A percentile compares a stretch with the other conserved stretches of the same genome.
phyloP scores from a whole-genome alignment of 1,140 invertebrate species.

The Asbolus verrucosus region DNA sequence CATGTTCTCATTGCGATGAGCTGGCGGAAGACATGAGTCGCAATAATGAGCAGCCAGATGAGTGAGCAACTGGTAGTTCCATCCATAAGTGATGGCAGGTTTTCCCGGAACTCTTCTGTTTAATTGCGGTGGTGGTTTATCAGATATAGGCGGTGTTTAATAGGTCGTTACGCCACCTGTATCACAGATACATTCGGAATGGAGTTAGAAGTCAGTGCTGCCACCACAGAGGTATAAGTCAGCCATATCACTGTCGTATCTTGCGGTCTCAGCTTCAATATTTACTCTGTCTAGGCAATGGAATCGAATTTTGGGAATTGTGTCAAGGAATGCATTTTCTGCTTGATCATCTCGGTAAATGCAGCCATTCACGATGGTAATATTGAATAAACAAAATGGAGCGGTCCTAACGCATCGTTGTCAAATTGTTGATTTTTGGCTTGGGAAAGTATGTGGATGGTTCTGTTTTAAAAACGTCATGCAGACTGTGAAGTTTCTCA shows the following conservation, averaged over 20 bases:
- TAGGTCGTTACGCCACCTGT: conserved; percentile 56
- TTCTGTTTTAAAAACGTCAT: conserved; percentile 13
- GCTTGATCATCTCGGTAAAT: conserved; percentile 33
- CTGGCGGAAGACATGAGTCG: no score
- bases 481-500: conserved; percentile 1
- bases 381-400: conserved; percentile 32
- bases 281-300: conserved; percentile 18
- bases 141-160: conserved; percentile 53
- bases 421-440: conserved; percentile 23
- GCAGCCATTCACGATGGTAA: conserved; percentile 25
- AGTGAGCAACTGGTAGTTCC: conserved; percentile 4
- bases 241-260: conserved; percentile 46
- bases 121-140: conserved; percentile 54
- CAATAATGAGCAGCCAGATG: background rate
- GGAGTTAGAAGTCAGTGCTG: conserved; percentile 49
- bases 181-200: conserved; percentile 49
- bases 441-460: conserved; percentile 27
- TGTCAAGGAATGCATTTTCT: no score
- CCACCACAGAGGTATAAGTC: conserved; percentile 45
- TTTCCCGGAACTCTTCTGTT: conserved; percentile 46
- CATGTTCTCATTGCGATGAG: background rate
- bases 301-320: conserved; percentile 1
- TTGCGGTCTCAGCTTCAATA: conserved; percentile 10
- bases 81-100: background rate
- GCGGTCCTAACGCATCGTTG: no score